Conservation (phyloP, 2,888 invertebrate species). For the Oxyteleia sp. region DNA sequence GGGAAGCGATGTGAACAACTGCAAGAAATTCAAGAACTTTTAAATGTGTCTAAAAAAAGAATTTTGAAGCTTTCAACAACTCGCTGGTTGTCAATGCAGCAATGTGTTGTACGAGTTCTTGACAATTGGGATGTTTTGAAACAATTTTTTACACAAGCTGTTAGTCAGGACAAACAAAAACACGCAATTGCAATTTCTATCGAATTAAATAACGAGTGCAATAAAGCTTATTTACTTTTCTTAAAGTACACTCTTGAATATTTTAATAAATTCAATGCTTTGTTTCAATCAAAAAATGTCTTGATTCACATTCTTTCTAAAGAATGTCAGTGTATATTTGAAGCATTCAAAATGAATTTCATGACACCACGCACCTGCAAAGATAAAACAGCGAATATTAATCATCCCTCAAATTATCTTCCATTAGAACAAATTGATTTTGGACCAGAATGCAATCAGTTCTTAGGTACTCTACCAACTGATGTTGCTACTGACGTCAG, state of each 20-base stretch:
- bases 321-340: neutral
- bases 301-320: neutral
- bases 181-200: neutral
- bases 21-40: neutral
- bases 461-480: neutral
- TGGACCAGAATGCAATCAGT: neutral
- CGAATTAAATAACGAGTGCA: neutral
- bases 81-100: neutral
- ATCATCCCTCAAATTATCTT: neutral
- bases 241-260: neutral
- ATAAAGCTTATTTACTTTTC: neutral
- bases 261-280: neutral
- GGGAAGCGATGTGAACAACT: neutral
- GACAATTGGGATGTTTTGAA: neutral
- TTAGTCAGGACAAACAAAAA: neutral
- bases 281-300: constrained; percentile 1
- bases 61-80: neutral
- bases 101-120: neutral
- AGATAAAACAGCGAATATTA: neutral
- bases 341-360: neutral
- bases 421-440: neutral
- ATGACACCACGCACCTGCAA: neutral
- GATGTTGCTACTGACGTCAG: neutral
- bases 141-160: neutral
- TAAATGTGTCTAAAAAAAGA: neutral